A percentile compares a stretch with the other conserved stretches of the same genome.
Evolutionary conservation across 2,113 vertebrate genomes (phyloP).

Genomic region (Thamnaconus septentrionalis): DNA sequence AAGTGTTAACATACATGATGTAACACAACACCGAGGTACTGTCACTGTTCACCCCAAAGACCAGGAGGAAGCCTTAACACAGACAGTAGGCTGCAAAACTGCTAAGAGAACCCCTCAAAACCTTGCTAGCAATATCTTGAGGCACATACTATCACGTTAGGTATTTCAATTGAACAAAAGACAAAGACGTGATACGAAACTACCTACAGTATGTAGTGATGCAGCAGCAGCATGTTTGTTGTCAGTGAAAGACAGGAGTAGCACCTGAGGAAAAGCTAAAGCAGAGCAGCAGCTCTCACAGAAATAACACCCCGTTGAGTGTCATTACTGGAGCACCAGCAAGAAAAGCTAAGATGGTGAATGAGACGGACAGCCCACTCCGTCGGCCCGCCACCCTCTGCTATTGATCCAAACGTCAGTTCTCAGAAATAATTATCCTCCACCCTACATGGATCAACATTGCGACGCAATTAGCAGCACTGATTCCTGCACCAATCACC

Average conservation of each 20-base stretch:
- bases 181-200: no score
- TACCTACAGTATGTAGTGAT: no score
- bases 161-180: no score
- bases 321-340: conserved; percentile 5
- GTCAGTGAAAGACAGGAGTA: background rate
- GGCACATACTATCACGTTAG: no score
- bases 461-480: background rate
- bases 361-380: conserved; percentile 13
- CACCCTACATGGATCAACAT: conserved; percentile 24
- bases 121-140: no score
- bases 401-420: conserved; percentile 58
- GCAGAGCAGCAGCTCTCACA: conserved; percentile 15
- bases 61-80: no score
- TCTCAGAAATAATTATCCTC: conserved; percentile 44
- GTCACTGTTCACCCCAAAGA: no score
- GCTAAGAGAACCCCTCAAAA: no score
- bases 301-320: background rate
- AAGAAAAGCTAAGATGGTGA: background rate
- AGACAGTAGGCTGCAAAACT: no score
- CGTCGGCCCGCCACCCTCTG: conserved; percentile 27
- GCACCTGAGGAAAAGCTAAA: conserved; percentile 10
- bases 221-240: background rate
- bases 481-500: background rate
- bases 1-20: no score
- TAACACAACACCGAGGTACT: no score